Evolutionary conservation across 2,113 vertebrate genomes (phyloP), one percentile per base, ranked within the genome.

Genomic region (Alces alces): DNA sequence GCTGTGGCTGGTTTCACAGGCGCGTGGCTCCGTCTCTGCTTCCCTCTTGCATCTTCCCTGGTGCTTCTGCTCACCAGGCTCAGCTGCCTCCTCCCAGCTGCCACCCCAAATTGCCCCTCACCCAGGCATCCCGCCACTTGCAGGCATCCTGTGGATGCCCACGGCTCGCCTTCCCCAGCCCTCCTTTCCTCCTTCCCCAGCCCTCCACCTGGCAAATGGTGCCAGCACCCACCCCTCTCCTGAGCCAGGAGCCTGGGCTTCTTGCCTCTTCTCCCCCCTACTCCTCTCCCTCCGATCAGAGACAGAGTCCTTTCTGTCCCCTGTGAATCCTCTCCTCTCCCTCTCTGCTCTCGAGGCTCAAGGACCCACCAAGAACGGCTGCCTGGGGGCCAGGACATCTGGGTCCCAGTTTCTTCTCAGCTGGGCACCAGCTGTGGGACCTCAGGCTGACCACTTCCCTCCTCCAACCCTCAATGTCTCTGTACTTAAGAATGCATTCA

Each of bases 61-160:
- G 4, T 7, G 4, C 27, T 36, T 54, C 47, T 47, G n/a, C 73
- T 73, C 25, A 16, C 30, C 2, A 4, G 6, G n/a, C 64, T 54
- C 9, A 23, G 1, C n/a, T 52, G 2, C 73, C 76, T 52, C n/a
- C 30, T 43, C 43, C 66, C 1, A 6, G 3, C 39, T 50, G 66
- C 33, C 82, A 6, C 28, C 28, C 28, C 6, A 30, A 27, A 6
- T 3, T 0, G 3, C 19, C 45, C 43, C 78, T 76, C 1, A 0
- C 14, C 19, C 11, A 27, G 58, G 6, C 58, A n/a, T 10, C 85
- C n/a, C 3, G 3, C 8, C 54, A 1, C 27, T 27, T 25, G 14
- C 1, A 14, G 39, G 33, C 10, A 3, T 39, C 61, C 54, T 5
- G 15, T 8, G 5, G 58, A 21, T 19, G 39, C 17, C 16, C 36